Conservation (phyloP, 2,797 vertebrate genomes). For the Notolepis coatsorum region DNA sequence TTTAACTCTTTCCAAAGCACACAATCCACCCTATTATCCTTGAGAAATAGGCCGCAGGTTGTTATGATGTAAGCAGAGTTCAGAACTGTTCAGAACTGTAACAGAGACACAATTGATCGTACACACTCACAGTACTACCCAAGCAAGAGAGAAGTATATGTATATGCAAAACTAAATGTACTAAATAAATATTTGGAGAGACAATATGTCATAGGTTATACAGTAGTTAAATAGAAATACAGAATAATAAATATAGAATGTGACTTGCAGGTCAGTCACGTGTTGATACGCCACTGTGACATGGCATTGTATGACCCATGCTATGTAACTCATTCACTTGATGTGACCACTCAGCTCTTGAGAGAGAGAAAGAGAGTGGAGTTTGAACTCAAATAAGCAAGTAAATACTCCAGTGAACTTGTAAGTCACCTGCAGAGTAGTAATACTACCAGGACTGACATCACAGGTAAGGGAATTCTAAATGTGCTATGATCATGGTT, state of each 20-base stretch:
- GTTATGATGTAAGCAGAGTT: constrained; percentile 4
- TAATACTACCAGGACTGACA: neutral
- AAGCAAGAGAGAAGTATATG: too few species aligned
- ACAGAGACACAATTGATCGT: neutral
- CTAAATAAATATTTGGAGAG: too few species aligned
- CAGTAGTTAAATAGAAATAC: neutral
- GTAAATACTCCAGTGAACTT: neutral
- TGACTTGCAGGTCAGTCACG: neutral
- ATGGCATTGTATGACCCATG: neutral
- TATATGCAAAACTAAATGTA: too few species aligned
- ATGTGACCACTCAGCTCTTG: neutral
- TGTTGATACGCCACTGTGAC: neutral
- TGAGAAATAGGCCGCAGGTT: constrained; percentile 25
- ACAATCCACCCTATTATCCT: neutral
- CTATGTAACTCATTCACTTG: constrained; percentile 49
- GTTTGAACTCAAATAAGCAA: constrained; percentile 39
- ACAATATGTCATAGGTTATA: neutral
- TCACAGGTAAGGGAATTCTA: constrained; percentile 27
- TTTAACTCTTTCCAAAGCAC: neutral
- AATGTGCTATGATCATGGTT: too few species aligned
- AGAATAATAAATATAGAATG: too few species aligned
- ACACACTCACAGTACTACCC: neutral
- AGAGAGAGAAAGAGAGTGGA: constrained; percentile 28
- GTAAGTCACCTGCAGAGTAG: neutral
- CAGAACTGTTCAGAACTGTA: too few species aligned